Evolutionary conservation across 2,797 vertebrate genomes (phyloP), one percentile per base, ranked within the genome.

Genomic region (Picus viridis): DNA sequence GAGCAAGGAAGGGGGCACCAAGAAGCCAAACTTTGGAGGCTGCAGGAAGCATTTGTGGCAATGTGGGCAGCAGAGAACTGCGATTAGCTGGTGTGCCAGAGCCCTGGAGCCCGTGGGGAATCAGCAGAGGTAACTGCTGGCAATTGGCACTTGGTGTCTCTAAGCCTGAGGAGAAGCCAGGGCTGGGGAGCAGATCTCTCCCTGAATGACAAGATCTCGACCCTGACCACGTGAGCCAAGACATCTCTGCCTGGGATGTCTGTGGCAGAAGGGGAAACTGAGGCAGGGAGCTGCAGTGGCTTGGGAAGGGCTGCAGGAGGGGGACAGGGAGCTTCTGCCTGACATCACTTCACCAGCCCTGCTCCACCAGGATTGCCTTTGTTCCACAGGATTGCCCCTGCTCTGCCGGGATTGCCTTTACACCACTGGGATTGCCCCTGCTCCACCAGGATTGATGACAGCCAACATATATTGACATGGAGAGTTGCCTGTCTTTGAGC

Each of bases 71-170:
- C 65, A 4, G n/a, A 69, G 73, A 69, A 69, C 3, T 11, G 57
- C 4, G 4, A 5, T 54, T 62, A 29, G 19, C 49, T 1, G 0
- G 64, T 1, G 1, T 8, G 64, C 16, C 3, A 15, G 62, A 36
- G 7, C 54, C 5, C 65, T 2, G 61, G 58, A 86, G 49, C 83
- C n/a, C 9, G 0, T 4, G 34, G 75, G 74, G 82, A 72, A 61
- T n/a, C 59, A 51, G 86, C 20, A 74, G 32, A 34, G 64, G 30
- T 30, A 81, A 63, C 64, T 86, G 79, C 57, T 32, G 90, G n/a
- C 36, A 61, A 43, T 83, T 56, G 57, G 45, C n/a, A 94, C 41
- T 4, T 17, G 2, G 69, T 9, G 56, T 12, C 58, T 47, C 0
- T 19, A 2, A 49, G 18, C 53, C 30, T 58, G 63, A 51, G 63